Evolutionary conservation across 2,113 vertebrate species (phyloP).

Genomic region (Toxotes chatareus): DNA sequence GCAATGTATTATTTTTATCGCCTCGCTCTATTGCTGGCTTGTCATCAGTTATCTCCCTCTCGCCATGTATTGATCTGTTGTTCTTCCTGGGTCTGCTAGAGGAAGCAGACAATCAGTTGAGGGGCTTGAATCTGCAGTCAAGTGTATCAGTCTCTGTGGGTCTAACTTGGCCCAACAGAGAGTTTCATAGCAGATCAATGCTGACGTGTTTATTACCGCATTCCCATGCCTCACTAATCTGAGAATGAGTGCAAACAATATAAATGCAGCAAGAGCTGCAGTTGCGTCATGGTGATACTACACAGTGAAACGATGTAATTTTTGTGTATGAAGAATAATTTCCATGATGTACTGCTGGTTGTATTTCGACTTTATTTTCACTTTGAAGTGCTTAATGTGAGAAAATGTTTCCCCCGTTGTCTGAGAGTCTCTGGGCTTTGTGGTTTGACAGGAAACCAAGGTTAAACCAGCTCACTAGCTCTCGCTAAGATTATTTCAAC

Average conservation of each 20-base stretch:
- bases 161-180: neutral
- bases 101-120: slow-evolving; percentile 23
- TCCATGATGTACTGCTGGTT: neutral
- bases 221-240: neutral
- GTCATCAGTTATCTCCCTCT: neutral
- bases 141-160: slow-evolving; percentile 1
- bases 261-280: neutral
- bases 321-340: slow-evolving; percentile 27
- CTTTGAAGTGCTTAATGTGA: slow-evolving; percentile 50
- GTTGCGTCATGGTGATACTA: neutral
- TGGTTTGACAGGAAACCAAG: slow-evolving; percentile 69
- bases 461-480: slow-evolving; percentile 58
- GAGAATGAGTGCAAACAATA: neutral
- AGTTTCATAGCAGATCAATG: slow-evolving; percentile 23
- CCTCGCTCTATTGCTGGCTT: neutral
- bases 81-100: slow-evolving; percentile 2
- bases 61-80: slow-evolving; percentile 18
- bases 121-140: neutral
- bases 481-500: slow-evolving; percentile 35
- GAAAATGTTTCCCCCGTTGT: neutral
- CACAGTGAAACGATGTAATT: neutral
- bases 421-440: slow-evolving; percentile 44
- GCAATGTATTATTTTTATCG: neutral
- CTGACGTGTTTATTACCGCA: slow-evolving; percentile 10
- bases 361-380: slow-evolving; percentile 11